phyloP scores from a whole-genome alignment of 2,113 vertebrate genomes.

The Gopherus evgoodei region DNA sequence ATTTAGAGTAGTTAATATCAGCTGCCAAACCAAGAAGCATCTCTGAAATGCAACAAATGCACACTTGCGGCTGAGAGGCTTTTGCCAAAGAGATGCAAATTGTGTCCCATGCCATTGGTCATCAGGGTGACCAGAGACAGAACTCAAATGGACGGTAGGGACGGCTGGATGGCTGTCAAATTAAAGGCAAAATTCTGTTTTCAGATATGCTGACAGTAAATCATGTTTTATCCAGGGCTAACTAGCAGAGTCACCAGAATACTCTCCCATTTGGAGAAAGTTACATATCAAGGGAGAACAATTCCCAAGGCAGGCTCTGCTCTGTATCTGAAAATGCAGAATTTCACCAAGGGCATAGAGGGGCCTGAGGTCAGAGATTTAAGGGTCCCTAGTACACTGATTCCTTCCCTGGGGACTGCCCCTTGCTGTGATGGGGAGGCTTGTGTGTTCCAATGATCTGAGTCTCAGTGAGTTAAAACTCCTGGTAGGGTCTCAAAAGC shows the following conservation, averaged over 20 bases:
- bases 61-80: neutral
- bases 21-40: accelerated
- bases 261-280: neutral
- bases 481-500: neutral
- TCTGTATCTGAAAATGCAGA: neutral
- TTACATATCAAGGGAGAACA: neutral
- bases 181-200: accelerated
- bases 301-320: neutral
- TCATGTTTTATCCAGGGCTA: accelerated
- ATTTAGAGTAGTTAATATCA: accelerated
- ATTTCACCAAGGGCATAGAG: neutral
- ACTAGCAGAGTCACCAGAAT: neutral
- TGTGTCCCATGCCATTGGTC: accelerated
- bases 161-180: neutral
- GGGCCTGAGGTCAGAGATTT: neutral
- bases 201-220: accelerated
- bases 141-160: accelerated
- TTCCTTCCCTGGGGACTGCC: neutral
- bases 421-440: neutral
- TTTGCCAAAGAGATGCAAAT: neutral
- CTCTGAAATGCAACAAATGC: neutral
- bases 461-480: neutral
- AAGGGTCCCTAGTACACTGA: neutral
- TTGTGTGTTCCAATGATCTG: neutral
- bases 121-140: neutral